A percentile compares a stretch with the other conserved stretches of the same genome.
phyloP scores from a whole-genome alignment of 2,888 invertebrate genomes.

The Nowickia ferox region DNA sequence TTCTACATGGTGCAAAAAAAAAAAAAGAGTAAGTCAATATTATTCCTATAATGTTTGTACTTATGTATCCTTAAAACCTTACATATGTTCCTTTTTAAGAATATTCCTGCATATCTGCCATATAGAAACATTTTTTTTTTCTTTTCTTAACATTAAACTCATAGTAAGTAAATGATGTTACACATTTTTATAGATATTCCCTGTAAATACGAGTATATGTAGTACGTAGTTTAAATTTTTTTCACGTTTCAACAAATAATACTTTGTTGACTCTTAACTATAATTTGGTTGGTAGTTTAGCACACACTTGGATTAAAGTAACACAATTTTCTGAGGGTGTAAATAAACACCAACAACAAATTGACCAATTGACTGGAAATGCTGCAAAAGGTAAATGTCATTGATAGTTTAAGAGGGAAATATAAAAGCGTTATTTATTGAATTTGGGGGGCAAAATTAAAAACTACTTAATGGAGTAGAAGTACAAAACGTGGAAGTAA shows the following conservation, averaged over 20 bases:
- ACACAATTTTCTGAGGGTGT: constrained; percentile 22
- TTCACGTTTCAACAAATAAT: constrained; percentile 1
- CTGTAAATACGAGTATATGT: neutral
- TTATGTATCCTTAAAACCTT: constrained; percentile 25
- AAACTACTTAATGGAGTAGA: too few species aligned
- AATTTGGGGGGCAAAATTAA: neutral
- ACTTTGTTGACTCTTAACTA: constrained; percentile 52
- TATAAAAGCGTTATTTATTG: constrained; percentile 2
- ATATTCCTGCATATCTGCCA: constrained; percentile 36
- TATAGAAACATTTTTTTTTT: constrained; percentile 1
- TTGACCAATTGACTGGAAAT: constrained; percentile 68
- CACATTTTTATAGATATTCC: constrained; percentile 30
- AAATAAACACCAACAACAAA: constrained; percentile 52
- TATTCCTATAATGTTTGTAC: constrained; percentile 51
- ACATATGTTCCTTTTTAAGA: constrained; percentile 49
- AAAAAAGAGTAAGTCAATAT: constrained; percentile 59
- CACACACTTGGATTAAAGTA: constrained; percentile 36
- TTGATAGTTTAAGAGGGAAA: constrained; percentile 41
- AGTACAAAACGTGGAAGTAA: too few species aligned
- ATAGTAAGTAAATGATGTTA: constrained; percentile 18
- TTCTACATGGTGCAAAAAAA: neutral
- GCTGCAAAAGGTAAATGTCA: neutral
- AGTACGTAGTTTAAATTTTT: neutral
- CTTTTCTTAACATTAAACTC: constrained; percentile 35
- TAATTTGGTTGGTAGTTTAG: constrained; percentile 54